A percentile compares a stretch with the other conserved stretches of the same genome.
These are phyloP conservation scores for Stegophylla sp. DNA, from an alignment of 2,888 invertebrate species.

Conservation along the genomic window DNA sequence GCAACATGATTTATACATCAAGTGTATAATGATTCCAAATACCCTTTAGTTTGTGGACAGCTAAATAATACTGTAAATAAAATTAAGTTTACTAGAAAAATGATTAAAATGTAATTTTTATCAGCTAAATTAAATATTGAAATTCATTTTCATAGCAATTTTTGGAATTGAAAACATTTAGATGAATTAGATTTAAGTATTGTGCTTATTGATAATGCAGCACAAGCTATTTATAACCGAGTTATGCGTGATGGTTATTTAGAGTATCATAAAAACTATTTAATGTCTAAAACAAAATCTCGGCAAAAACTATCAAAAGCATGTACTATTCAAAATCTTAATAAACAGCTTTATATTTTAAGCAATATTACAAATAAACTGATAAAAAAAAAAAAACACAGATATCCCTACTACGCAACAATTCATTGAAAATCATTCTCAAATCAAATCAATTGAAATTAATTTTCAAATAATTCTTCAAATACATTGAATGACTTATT, in stretches of 20 bases:
- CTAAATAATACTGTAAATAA: not conserved
- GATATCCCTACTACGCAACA: no score
- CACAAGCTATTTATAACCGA: not conserved
- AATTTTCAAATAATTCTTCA: not conserved
- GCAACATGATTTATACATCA: not conserved
- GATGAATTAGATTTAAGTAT: not conserved
- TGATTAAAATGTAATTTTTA: not conserved
- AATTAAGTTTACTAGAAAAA: not conserved
- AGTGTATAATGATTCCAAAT: not conserved
- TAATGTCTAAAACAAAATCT: no score
- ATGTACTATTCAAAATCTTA: no score
- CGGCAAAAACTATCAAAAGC: no score
- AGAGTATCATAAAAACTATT: no score
- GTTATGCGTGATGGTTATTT: slow-evolving; percentile 9
- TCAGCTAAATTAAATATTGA: not conserved
- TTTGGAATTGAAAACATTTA: not conserved
- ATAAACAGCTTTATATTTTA: no score
- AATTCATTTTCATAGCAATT: not conserved
- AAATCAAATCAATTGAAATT: not conserved
- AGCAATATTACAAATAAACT: no score
- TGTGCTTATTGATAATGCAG: not conserved
- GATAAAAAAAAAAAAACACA: no score
- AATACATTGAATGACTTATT: not conserved
- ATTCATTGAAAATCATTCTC: no score
- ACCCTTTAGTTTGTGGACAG: not conserved